Conservation (phyloP, 1,140 invertebrate genomes). For the Drosophila nigromelanica region DNA sequence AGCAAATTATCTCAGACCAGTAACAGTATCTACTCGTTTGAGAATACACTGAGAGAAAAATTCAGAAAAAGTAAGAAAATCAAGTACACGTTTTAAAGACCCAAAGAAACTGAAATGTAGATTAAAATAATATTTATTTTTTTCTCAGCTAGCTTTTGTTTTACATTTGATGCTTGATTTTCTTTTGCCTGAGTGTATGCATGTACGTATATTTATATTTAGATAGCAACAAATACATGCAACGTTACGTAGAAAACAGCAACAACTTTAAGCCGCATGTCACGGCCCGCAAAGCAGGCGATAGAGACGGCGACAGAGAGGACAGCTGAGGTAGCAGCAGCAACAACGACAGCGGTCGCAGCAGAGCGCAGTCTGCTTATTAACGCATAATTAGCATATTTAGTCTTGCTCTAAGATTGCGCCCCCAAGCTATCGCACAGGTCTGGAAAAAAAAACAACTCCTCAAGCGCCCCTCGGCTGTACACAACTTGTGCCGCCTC, state of each 20-base stretch:
- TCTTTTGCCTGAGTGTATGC: constrained; percentile 1
- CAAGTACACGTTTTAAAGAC: too few species aligned
- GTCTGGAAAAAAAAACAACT: not conserved
- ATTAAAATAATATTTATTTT: too few species aligned
- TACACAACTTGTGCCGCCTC: constrained; percentile 37
- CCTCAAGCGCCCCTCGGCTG: not conserved
- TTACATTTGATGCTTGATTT: not conserved
- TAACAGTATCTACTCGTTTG: constrained; percentile 32
- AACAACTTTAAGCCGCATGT: constrained; percentile 37
- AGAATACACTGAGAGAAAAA: constrained; percentile 2
- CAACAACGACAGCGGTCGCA: too few species aligned
- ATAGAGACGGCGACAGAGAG: not conserved
- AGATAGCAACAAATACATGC: constrained; percentile 12
- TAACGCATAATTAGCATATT: constrained; percentile 82
- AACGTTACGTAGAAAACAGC: constrained; percentile 20
- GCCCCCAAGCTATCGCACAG: constrained; percentile 26
- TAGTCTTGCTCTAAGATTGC: constrained; percentile 68
- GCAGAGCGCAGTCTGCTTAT: constrained; percentile 61
- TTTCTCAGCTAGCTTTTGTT: too few species aligned
- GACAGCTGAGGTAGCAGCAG: too few species aligned
- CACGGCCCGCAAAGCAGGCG: constrained; percentile 35
- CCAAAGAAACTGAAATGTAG: too few species aligned
- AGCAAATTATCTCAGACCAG: constrained; percentile 62
- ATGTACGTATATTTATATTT: not conserved
- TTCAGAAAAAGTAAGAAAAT: not conserved